Evolutionary conservation across 2,888 invertebrate species (phyloP).

Genomic region (Thymelicus lineola): DNA sequence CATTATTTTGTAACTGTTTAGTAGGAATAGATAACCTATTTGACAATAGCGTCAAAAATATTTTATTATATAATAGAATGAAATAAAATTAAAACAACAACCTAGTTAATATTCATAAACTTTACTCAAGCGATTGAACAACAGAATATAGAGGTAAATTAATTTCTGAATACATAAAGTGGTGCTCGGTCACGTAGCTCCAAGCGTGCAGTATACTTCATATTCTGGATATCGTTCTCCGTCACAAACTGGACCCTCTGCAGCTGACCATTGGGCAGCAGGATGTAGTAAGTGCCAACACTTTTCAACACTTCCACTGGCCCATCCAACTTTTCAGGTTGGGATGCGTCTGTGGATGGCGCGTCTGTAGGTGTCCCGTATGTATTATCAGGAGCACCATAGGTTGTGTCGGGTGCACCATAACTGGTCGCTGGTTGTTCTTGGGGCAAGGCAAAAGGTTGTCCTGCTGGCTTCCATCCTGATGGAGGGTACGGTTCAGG

Average conservation of each 20-base stretch:
- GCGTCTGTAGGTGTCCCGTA: slow-evolving; percentile 60
- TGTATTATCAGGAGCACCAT: slow-evolving; percentile 60
- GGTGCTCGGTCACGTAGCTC: slow-evolving; percentile 77
- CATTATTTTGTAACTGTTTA: neutral
- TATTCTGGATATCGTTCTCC: slow-evolving; percentile 78
- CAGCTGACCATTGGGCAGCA: slow-evolving; percentile 86
- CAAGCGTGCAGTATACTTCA: slow-evolving; percentile 86
- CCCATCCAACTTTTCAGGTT: slow-evolving; percentile 66
- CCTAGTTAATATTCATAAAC: neutral
- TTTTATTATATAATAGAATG: too few relatives aligned
- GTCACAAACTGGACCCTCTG: slow-evolving; percentile 86
- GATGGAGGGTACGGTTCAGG: slow-evolving; percentile 71
- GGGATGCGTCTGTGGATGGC: slow-evolving; percentile 67
- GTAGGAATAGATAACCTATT: too few relatives aligned
- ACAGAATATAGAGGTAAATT: slow-evolving; percentile 33
- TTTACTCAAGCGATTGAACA: neutral
- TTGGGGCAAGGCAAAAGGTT: slow-evolving; percentile 69
- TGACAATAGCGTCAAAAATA: too few relatives aligned
- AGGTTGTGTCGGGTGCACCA: slow-evolving; percentile 63
- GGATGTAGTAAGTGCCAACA: slow-evolving; percentile 86
- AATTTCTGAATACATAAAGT: slow-evolving; percentile 64
- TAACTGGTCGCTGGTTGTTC: slow-evolving; percentile 64
- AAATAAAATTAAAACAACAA: neutral
- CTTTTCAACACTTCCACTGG: slow-evolving; percentile 78
- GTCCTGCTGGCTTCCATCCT: slow-evolving; percentile 76